phyloP scores from a whole-genome alignment of 1,140 invertebrate genomes.

The Drosophila chauvacae region DNA sequence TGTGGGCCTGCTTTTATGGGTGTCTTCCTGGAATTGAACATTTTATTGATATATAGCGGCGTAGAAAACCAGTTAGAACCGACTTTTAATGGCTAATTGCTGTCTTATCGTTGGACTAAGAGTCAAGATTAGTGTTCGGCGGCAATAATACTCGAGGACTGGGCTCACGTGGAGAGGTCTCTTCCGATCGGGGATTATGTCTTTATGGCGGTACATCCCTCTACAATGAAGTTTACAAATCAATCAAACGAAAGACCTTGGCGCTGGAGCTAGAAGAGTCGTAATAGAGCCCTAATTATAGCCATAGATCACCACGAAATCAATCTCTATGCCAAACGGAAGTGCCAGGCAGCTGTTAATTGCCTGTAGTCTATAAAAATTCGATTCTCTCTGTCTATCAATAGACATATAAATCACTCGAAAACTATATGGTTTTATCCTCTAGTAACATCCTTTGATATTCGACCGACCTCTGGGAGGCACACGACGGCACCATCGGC shows the following conservation, averaged over 20 bases:
- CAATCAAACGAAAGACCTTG: constrained; percentile 38
- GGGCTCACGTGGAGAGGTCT: constrained; percentile 15
- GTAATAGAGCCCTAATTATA: constrained; percentile 42
- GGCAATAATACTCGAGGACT: constrained; percentile 26
- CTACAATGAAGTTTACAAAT: constrained; percentile 31
- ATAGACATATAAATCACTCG: constrained; percentile 68
- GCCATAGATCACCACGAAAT: constrained; percentile 55
- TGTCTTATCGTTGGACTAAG: constrained; percentile 30
- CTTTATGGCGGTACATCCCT: constrained; percentile 31
- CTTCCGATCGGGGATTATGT: constrained; percentile 34
- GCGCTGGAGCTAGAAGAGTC: constrained; percentile 14
- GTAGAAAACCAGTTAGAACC: constrained; percentile 18
- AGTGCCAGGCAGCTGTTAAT: constrained; percentile 75
- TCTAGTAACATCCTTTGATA: constrained; percentile 69
- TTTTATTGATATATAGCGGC: background rate
- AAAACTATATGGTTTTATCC: constrained; percentile 24
- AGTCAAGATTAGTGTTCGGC: constrained; percentile 26
- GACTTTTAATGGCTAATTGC: constrained; percentile 14
- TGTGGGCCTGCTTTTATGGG: constrained; percentile 5
- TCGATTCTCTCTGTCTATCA: constrained; percentile 21
- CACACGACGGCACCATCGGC: constrained; percentile 60
- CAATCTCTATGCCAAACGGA: constrained; percentile 52
- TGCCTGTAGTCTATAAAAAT: constrained; percentile 72
- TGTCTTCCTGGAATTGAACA: background rate
- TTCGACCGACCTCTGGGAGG: constrained; percentile 47